These are phyloP conservation scores for Lagopus muta DNA, from an alignment of 2,113 vertebrate genomes.

Conservation along the genomic window DNA sequence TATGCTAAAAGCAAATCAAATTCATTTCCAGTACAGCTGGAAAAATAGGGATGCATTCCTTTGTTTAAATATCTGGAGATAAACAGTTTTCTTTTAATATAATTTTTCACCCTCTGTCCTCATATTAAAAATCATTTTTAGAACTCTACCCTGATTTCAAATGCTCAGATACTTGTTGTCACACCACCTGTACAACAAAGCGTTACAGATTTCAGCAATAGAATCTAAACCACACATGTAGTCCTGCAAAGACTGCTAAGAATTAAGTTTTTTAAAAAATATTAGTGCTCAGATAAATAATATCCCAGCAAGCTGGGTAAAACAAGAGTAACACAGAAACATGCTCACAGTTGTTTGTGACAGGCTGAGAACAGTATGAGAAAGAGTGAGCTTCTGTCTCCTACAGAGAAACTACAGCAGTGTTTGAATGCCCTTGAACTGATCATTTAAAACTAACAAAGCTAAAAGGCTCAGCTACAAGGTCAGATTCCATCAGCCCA, in stretches of 20 bases:
- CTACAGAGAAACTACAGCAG: background rate
- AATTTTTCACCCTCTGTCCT: background rate
- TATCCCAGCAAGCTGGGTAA: background rate
- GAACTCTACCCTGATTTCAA: background rate
- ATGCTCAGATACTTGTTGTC: rapidly evolving
- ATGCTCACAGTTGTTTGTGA: background rate
- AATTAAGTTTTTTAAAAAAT: background rate
- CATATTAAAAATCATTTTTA: background rate
- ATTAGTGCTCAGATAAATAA: background rate
- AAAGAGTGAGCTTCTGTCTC: background rate
- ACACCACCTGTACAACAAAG: background rate
- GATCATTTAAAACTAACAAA: background rate
- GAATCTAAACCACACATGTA: background rate
- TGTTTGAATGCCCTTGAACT: background rate
- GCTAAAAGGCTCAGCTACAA: background rate
- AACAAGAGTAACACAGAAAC: background rate
- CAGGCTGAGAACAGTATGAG: background rate
- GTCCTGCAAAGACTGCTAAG: background rate
- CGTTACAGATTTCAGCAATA: background rate
- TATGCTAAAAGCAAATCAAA: background rate
- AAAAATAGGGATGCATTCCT: background rate
- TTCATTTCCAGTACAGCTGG: background rate
- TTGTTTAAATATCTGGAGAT: background rate
- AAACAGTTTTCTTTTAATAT: background rate
- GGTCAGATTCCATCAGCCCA: background rate